A percentile compares a stretch with the other conserved stretches of the same genome.
Evolutionary conservation across 2,797 vertebrate genomes (phyloP).

Genomic region (Propithecus perrieri): DNA sequence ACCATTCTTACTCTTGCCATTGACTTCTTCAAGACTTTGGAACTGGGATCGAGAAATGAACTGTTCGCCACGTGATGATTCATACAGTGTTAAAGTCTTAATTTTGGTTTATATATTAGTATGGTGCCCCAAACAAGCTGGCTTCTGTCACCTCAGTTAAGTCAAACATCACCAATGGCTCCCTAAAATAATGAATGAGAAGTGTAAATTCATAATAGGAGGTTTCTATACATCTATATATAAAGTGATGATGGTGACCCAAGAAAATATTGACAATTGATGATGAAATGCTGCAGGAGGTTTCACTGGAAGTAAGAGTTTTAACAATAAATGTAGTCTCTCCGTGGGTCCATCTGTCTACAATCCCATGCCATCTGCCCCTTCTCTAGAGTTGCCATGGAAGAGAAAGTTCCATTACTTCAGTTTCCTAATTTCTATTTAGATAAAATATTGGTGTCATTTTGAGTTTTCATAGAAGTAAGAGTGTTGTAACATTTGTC

Average conservation of each 20-base stretch:
- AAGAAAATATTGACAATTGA: constrained; percentile 45
- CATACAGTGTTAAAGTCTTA: constrained; percentile 3
- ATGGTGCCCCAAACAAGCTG: not conserved
- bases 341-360: constrained; percentile 33
- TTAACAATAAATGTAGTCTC: constrained; percentile 49
- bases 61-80: not conserved
- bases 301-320: not conserved
- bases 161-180: not conserved
- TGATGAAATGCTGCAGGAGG: not conserved
- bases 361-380: constrained; percentile 2
- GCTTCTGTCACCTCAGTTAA: not conserved
- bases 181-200: not conserved
- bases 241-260: not conserved
- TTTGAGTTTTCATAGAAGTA: constrained; percentile 28
- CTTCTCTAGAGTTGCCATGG: constrained; percentile 40
- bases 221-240: not conserved
- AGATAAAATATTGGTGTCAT: not conserved
- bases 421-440: constrained; percentile 30
- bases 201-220: not conserved
- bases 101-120: not conserved
- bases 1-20: not conserved
- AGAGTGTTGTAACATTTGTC: not conserved
- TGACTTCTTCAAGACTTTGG: not conserved
- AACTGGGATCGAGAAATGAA: not conserved
- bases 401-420: constrained; percentile 26